Percentiles rank a stretch among this genome's conserved stretches.
phyloP scores from a whole-genome alignment of 2,888 invertebrate genomes.

The Drosophila kokeensis region DNA sequence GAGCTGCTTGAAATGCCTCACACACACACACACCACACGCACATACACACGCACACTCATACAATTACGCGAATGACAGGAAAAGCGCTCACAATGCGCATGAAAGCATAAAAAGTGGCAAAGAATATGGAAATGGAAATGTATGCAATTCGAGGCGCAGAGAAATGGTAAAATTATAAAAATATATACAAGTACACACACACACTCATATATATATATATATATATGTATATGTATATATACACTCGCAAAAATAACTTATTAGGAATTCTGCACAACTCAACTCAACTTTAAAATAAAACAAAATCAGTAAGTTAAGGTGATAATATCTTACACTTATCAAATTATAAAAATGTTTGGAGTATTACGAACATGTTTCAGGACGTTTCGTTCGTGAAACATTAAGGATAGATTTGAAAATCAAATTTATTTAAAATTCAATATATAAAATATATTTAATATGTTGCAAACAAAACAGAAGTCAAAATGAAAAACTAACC shows the following conservation, averaged over 20 bases:
- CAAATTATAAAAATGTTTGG: background rate
- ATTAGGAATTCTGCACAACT: background rate
- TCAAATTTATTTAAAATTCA: too few relatives aligned
- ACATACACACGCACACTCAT: slow-evolving; percentile 26
- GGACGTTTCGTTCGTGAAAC: background rate
- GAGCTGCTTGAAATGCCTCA: slow-evolving; percentile 64
- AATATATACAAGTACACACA: slow-evolving; percentile 29
- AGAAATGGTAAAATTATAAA: slow-evolving; percentile 78
- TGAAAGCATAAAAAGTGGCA: slow-evolving; percentile 70
- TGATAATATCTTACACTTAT: background rate
- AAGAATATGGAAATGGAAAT: slow-evolving; percentile 52
- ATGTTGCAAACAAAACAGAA: too few relatives aligned
- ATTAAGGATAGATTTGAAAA: background rate
- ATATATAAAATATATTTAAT: too few relatives aligned
- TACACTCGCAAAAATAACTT: background rate
- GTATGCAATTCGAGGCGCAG: slow-evolving; percentile 58
- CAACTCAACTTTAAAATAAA: background rate
- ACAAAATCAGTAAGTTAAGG: background rate
- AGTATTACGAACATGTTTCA: background rate
- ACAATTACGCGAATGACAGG: slow-evolving; percentile 78
- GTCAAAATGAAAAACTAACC: too few relatives aligned
- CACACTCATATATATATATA: slow-evolving; percentile 5
- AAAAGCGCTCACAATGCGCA: slow-evolving; percentile 77
- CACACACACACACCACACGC: slow-evolving; percentile 11
- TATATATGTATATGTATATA: background rate